Base-by-base conservation (phyloP, 1,140 invertebrate species). In the Trachymyrmex cornetzi region DNA sequence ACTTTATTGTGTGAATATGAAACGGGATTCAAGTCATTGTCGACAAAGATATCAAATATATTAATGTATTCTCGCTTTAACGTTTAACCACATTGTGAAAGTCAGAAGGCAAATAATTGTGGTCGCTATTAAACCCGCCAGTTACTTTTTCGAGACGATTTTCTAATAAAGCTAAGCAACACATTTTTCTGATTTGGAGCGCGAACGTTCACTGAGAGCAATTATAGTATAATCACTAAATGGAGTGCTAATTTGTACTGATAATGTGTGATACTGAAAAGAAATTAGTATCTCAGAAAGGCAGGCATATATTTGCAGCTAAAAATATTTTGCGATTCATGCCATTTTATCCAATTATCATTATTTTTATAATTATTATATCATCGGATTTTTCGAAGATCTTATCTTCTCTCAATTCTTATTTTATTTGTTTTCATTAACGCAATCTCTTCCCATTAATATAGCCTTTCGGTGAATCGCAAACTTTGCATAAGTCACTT, bases 221-320 rank as follows among this genome's bases (percentile, higher is more conserved):
- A 75, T 84, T 84, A 84, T 84, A 61, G 80, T 34, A 75, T 14
- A n/a, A 63, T 50, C 69, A 38, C 80, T 84, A 84, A 84, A 55
- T 61, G 38, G 6, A 38, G 48, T 71, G 80, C 55, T 84, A 84
- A 84, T 63, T 61, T 82, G 72, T 48, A 14, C 9, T 24, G 4
- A 27, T 7, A n/a, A 72, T 50, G 22, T 11, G 16, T 3, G 16
- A 61, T 74, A 72, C 61, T 74, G 67, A 75, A 61, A 61, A 9
- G 9, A 74, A 74, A 84, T 84, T 75, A 63, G n/a, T 57, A n/a
- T 72, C 24, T 44, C 16, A 22, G 66, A 2, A n/a, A 30, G 12
- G 7, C 6, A 48, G n/a, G 24, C 14, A 30, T 50, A 50, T 0
- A 14, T 38, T 48, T 55, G 9, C 11, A n/a, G 19, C 34, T 22